phyloP scores from a whole-genome alignment of 2,113 vertebrate species.

The Lophochroa leadbeateri region DNA sequence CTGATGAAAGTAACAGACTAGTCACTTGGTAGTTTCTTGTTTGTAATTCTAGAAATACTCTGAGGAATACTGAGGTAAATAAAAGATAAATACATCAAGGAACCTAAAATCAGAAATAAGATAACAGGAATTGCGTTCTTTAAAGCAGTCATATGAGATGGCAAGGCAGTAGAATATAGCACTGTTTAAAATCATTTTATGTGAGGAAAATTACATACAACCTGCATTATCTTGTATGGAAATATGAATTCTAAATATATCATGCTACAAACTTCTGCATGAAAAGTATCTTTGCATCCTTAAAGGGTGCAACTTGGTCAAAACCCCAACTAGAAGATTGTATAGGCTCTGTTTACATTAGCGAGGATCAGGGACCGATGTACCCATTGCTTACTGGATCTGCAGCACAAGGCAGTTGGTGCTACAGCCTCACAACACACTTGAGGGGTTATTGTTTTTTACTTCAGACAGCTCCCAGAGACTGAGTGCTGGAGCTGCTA shows the following conservation, averaged over 20 bases:
- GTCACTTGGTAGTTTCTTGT: neutral
- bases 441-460: neutral
- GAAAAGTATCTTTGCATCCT: neutral
- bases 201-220: neutral
- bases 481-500: neutral
- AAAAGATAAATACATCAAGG: neutral
- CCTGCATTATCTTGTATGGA: neutral
- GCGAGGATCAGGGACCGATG: neutral
- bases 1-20: neutral
- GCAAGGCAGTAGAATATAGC: neutral
- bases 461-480: neutral
- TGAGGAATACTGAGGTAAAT: neutral
- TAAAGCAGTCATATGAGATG: neutral
- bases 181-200: neutral
- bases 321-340: rapidly evolving
- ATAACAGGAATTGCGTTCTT: neutral
- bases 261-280: neutral
- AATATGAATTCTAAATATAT: neutral
- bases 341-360: neutral
- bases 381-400: neutral
- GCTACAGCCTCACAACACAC: neutral
- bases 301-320: neutral
- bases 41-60: neutral
- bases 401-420: neutral
- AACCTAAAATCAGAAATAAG: neutral